Evolutionary conservation across 2,888 invertebrate species (phyloP), one percentile per base, ranked within the genome.

Genomic region (Fragum sueziense): DNA sequence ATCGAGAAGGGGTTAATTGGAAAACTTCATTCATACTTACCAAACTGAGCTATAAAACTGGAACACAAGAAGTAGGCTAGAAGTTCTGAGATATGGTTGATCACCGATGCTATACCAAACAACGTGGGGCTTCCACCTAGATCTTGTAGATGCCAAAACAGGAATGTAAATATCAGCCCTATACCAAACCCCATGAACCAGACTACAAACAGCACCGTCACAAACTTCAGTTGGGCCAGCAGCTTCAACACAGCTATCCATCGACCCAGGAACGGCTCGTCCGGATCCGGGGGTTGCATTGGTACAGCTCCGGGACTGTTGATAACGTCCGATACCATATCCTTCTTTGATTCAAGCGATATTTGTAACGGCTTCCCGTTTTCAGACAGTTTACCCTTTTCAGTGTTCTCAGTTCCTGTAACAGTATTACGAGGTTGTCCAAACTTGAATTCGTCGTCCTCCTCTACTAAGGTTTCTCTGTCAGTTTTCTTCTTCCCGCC

Each of bases 171-270:
- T 88, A 99, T 99, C 88, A 99, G 95, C 0, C 99, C 99, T 90
- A 99, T 98, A 73, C 99, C 99, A 92, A 99, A 98, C 74, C 99
- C 99, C 98, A 99, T 99, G 94, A 97, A 98, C 98, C 99, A 99
- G 68, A 98, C 97, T 41, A 99, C 97, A 93, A 98, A 97, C 68
- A 99, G 95, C 93, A 99, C 91, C 1, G 90, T 86, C 0, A 90
- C 96, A 85, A 98, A 97, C 93, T 97, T 97, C 74, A 97, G 94
- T 92, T 97, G 97, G 90, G 96, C 97, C 93, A 98, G 97, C 91
- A 98, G 96, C 83, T 96, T 96, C 87, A 99, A 94, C 71, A 98
- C 98, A 0, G 97, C 96, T 89, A 98, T 95, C 98, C 98, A 99
- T 94, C 98, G 90, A 14, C 89, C 89, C 29, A 90, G 84, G 74